phyloP scores from a whole-genome alignment of 2,888 invertebrate species.

The Xylophagus ater region DNA sequence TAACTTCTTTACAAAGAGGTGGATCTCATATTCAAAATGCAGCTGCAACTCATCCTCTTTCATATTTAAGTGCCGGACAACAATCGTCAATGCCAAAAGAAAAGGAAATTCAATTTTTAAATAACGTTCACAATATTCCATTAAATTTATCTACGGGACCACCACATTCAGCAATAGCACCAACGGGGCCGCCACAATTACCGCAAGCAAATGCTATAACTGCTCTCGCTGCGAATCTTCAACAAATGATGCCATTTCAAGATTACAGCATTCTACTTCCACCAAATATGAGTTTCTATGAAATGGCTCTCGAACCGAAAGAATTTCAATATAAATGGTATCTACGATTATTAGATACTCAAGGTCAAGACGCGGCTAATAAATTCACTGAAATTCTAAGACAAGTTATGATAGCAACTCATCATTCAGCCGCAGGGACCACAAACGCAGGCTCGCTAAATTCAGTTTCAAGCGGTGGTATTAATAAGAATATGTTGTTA shows the following conservation, averaged over 20 bases:
- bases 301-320: slow-evolving; percentile 45
- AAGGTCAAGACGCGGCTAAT: slow-evolving; percentile 46
- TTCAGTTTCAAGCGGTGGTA: slow-evolving; percentile 17
- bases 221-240: slow-evolving; percentile 12
- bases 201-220: not conserved
- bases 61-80: slow-evolving; percentile 20
- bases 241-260: slow-evolving; percentile 22
- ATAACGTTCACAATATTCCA: slow-evolving; percentile 42
- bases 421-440: slow-evolving; percentile 18
- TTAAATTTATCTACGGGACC: slow-evolving; percentile 23
- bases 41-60: slow-evolving; percentile 20
- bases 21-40: slow-evolving; percentile 19
- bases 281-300: slow-evolving; percentile 45
- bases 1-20: slow-evolving; percentile 21
- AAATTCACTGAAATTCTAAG: slow-evolving; percentile 42
- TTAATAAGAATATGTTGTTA: too few relatives aligned
- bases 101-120: slow-evolving; percentile 46
- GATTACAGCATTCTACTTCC: slow-evolving; percentile 42
- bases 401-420: slow-evolving; percentile 29
- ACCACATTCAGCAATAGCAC: slow-evolving; percentile 16
- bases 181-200: slow-evolving; percentile 13
- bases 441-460: slow-evolving; percentile 16
- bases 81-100: slow-evolving; percentile 32
- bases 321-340: slow-evolving; percentile 46
- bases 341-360: slow-evolving; percentile 43